Evolutionary conservation across 2,113 vertebrate genomes (phyloP).

Genomic region (Verasper variegatus): DNA sequence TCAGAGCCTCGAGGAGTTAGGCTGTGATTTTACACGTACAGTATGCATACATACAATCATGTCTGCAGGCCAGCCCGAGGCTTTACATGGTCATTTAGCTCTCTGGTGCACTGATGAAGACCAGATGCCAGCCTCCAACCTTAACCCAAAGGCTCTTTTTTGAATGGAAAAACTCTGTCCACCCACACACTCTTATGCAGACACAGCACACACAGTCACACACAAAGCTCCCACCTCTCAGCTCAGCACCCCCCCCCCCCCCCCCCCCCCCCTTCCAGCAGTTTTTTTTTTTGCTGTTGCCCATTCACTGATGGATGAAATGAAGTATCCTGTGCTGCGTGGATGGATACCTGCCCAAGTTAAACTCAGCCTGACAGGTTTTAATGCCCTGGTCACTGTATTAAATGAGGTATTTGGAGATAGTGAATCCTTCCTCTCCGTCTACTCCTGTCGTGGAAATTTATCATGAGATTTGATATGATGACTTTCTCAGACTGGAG

Average conservation of each 20-base stretch:
- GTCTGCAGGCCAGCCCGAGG: constrained; percentile 42
- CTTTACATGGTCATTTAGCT: constrained; percentile 30
- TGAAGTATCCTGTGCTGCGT: constrained; percentile 72
- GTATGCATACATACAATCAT: constrained; percentile 30
- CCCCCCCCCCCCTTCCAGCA: constrained; percentile 10
- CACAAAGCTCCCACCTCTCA: not conserved
- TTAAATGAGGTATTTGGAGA: constrained; percentile 63
- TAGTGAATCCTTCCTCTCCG: constrained; percentile 30
- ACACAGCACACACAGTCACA: constrained; percentile 16
- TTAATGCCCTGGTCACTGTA: constrained; percentile 66
- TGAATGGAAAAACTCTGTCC: not conserved
- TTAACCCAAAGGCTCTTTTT: constrained; percentile 37
- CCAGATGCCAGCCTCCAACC: constrained; percentile 1
- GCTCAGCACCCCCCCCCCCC: constrained; percentile 1
- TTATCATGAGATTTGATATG: no score
- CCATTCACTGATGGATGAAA: constrained; percentile 80
- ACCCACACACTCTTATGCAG: constrained; percentile 25
- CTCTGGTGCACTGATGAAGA: not conserved
- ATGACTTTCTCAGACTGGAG: no score
- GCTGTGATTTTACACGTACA: constrained; percentile 3
- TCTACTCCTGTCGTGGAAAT: no score
- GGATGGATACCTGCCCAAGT: constrained; percentile 74
- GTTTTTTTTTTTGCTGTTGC: constrained; percentile 53
- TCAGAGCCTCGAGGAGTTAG: constrained; percentile 17
- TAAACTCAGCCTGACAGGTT: constrained; percentile 70